phyloP scores from a whole-genome alignment of 2,797 vertebrate genomes.

The Cirrhinus mrigala region DNA sequence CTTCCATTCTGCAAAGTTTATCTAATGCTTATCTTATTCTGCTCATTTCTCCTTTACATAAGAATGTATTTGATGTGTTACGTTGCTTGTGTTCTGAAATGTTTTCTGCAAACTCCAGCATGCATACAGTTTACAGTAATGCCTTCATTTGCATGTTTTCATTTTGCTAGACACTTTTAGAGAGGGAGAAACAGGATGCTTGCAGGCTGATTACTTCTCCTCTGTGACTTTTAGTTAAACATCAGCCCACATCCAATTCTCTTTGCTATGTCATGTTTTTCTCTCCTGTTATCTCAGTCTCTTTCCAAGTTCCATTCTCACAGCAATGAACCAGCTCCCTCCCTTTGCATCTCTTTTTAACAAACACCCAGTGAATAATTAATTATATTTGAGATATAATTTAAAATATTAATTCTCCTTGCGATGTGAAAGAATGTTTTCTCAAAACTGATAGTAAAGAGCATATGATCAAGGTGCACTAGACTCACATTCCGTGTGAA shows the following conservation, averaged over 20 bases:
- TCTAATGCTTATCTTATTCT: not conserved
- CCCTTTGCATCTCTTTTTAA: constrained; percentile 10
- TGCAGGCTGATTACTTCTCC: constrained; percentile 58
- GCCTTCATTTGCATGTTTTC: constrained; percentile 38
- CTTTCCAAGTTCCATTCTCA: not conserved
- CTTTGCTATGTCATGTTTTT: constrained; percentile 3
- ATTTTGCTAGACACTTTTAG: constrained; percentile 25
- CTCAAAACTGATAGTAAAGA: not conserved
- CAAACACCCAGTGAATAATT: not conserved
- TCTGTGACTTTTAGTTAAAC: constrained; percentile 49
- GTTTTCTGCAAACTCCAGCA: not conserved
- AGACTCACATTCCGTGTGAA: not conserved
- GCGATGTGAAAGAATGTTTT: not conserved
- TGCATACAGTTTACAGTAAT: not conserved
- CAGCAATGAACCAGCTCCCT: constrained; percentile 15
- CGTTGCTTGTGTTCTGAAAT: not conserved
- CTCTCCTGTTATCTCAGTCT: not conserved
- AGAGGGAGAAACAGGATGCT: constrained; percentile 43
- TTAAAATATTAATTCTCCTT: constrained; percentile 5
- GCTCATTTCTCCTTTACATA: not conserved
- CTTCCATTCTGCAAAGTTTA: not conserved
- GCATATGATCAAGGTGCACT: not conserved
- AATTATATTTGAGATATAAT: not conserved
- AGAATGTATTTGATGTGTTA: not conserved
- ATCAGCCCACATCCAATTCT: constrained; percentile 54